Base-by-base conservation (phyloP, 2,113 vertebrate genomes). In the Eptesicus fuscus region DNA sequence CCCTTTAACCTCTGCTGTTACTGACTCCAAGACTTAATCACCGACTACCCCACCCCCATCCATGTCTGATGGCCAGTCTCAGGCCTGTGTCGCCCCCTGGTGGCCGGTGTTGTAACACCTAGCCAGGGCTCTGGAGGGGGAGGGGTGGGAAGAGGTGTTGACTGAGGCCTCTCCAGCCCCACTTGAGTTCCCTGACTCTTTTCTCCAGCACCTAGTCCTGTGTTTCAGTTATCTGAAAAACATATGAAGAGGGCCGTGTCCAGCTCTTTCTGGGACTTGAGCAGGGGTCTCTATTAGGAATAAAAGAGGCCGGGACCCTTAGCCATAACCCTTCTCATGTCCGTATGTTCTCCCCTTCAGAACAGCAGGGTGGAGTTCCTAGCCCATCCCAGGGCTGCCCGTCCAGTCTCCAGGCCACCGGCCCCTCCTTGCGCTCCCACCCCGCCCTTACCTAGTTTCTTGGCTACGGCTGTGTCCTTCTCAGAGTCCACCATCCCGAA, bases 401-500 rank as follows among this genome's bases (percentile, higher is more conserved):
- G 25, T 56, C n/a, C 4, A 6, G 42, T 22, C 25, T 51, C 30
- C 49, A 4, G 1, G 10, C 28, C n/a, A 10, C 18, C 4, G 13
- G 2, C 11, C 25, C 84, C 42, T 56, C 32, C 49, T n/a, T 1
- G 42, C 10, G 20, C 47, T n/a, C 35, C 4, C 73, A 5, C 9
- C 37, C 4, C 23, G 1, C 74, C 20, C 97, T 98, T 97, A 99
- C 99, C 99, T 90, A 99, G 97, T 96, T 99, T 99, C 97, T 99
- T 99, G 95, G 99, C 99, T 85, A 99, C 98, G 0, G 98, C 95
- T 0, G 96, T 79, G 20, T 98, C 99, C 87, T 99, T 99, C 98
- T 99, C 99, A 17, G 99, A 98, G 97, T 99, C 99, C 87, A 99
- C 98, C 88, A 99, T 98, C 20, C 98, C 99, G 9, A 99, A 99